Evolutionary conservation across 2,888 invertebrate genomes (phyloP).

Genomic region (Acronicta leporina): DNA sequence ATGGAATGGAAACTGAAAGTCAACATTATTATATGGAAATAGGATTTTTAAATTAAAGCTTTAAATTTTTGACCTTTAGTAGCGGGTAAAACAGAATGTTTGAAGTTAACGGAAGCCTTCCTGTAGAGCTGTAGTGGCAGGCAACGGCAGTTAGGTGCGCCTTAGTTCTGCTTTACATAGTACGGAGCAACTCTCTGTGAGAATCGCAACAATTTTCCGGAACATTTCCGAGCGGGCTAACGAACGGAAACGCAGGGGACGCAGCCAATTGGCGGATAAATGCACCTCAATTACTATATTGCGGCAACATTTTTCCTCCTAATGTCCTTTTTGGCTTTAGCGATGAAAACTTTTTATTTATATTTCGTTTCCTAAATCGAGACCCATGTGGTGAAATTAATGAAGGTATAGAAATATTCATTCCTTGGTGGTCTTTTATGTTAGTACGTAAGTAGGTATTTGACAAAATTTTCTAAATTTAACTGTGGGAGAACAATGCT

Average conservation of each 20-base stretch:
- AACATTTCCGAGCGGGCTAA: slow-evolving; percentile 84
- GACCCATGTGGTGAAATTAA: slow-evolving; percentile 30
- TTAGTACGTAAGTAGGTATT: slow-evolving; percentile 4
- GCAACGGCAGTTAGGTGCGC: slow-evolving; percentile 51
- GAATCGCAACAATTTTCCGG: slow-evolving; percentile 85
- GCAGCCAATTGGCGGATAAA: slow-evolving; percentile 85
- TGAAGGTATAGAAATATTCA: slow-evolving; percentile 33
- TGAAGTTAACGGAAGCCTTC: slow-evolving; percentile 47
- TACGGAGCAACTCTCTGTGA: slow-evolving; percentile 67
- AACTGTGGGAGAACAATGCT: no score
- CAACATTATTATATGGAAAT: slow-evolving; percentile 1
- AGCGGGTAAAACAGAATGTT: slow-evolving; percentile 38
- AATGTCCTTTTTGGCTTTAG: slow-evolving; percentile 71
- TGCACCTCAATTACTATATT: slow-evolving; percentile 86
- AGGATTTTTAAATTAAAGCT: slow-evolving; percentile 24
- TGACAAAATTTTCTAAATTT: not conserved
- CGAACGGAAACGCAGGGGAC: slow-evolving; percentile 86
- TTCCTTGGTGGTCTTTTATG: slow-evolving; percentile 21
- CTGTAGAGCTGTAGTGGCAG: slow-evolving; percentile 34
- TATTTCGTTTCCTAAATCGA: slow-evolving; percentile 49
- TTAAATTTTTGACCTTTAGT: slow-evolving; percentile 22
- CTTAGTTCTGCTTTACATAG: slow-evolving; percentile 75
- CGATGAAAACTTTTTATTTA: slow-evolving; percentile 63
- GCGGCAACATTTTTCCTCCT: slow-evolving; percentile 82
- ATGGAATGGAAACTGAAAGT: no score